Evolutionary conservation across 2,113 vertebrate species (phyloP), one percentile per base, ranked within the genome.

Genomic region (Bambusicola thoracicus): DNA sequence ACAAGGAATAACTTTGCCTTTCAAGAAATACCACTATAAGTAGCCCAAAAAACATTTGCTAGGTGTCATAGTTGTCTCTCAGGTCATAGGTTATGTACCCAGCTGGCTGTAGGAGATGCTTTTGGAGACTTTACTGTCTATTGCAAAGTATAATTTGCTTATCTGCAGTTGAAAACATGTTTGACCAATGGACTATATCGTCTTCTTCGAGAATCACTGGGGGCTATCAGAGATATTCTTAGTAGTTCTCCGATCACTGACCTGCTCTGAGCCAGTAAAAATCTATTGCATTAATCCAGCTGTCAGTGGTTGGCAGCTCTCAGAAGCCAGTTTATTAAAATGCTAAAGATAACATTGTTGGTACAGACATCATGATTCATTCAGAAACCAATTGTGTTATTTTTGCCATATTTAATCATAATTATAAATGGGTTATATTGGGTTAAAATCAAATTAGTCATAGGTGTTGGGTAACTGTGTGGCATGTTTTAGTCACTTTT

Each of bases 251-350:
- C 69, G 70, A 53, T 56, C 84, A 49, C 0, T 87, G 91, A 62
- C 69, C 68, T 84, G 40, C 82, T 90, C 53, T 32, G 58, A 92
- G 65, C 44, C 43, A 56, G 66, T 70, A 21, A n/a, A 69, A 81
- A 36, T 75, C 87, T 81, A 70, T 69, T 94, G 66, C 63, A 36
- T 92, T 93, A 72, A 82, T 81, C 67, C 41, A 51, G 69, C 66
- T 77, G 43, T 82, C 81, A 79, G 38, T 1, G 0, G 17, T 43
- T 82, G 66, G 30, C 82, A 81, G 29, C 65, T 68, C 67, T 78
- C 43, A 40, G 61, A 94, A 86, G 55, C 8, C n/a, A 90, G 56
- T 73, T 87, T 80, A 82, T 81, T 95, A 76, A 83, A 92, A 84
- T 91, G 53, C 40, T 68, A 15, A 81, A 81, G 59, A 46, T 70